Evolutionary conservation across 2,797 vertebrate genomes (phyloP).

Genomic region (Centropyge bicolor): DNA sequence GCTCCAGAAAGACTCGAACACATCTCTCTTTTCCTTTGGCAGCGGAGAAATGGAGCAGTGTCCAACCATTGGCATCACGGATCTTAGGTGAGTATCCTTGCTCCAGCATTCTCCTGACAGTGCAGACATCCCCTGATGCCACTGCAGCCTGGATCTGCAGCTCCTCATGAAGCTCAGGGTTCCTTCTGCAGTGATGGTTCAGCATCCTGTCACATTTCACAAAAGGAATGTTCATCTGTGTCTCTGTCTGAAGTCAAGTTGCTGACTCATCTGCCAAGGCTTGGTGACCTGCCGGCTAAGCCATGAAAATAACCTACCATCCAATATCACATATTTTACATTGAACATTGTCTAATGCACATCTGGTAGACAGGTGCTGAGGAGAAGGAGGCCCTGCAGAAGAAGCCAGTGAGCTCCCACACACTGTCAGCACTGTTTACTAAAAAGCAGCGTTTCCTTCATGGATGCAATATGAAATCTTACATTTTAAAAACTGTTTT

Average conservation of each 20-base stretch:
- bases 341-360: not conserved
- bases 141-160: constrained; percentile 99
- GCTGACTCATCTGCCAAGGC: not conserved
- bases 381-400: not conserved
- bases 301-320: not conserved
- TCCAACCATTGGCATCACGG: constrained; percentile 98
- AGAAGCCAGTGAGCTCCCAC: not conserved
- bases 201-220: constrained; percentile 95
- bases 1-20: constrained; percentile 97
- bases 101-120: constrained; percentile 97
- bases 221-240: constrained; percentile 85
- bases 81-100: constrained; percentile 97
- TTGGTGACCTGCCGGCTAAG: not conserved
- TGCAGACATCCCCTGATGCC: constrained; percentile 96
- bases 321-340: not conserved
- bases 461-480: not conserved
- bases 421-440: not conserved
- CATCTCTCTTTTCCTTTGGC: constrained; percentile 98
- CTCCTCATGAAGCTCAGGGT: constrained; percentile 98
- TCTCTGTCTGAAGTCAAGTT: constrained; percentile 68
- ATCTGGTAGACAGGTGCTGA: not conserved
- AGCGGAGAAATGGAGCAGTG: constrained; percentile 97
- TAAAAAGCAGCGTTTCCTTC: not conserved
- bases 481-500: too few species aligned
- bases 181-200: constrained; percentile 98